These are phyloP conservation scores for Choristoneura rosaceana DNA, from an alignment of 2,888 invertebrate species.

Conservation along the genomic window DNA sequence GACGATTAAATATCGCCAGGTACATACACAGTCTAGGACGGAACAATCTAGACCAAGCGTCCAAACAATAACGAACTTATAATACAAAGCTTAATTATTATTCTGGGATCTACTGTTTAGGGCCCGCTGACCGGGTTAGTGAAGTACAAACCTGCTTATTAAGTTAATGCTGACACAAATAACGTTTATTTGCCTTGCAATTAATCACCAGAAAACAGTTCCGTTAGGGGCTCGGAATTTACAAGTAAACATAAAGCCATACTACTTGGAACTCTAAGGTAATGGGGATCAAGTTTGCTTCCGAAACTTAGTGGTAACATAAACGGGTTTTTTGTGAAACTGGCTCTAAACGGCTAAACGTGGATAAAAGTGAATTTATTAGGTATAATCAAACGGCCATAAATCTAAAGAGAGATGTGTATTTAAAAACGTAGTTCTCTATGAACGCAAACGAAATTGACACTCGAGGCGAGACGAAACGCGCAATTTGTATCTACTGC, in stretches of 20 bases:
- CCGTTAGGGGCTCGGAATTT: constrained; percentile 8
- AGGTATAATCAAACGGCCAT: constrained; percentile 8
- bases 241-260: not conserved
- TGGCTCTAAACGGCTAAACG: not conserved
- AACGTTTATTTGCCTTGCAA: constrained; percentile 27
- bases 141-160: constrained; percentile 6
- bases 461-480: not conserved
- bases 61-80: constrained; percentile 32
- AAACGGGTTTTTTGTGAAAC: constrained; percentile 7
- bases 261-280: not conserved
- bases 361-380: constrained; percentile 17
- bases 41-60: constrained; percentile 25
- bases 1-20: not conserved
- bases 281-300: not conserved
- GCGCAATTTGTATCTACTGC: not conserved
- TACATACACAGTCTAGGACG: constrained; percentile 14
- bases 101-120: constrained; percentile 14
- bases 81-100: constrained; percentile 39
- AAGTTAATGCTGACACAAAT: constrained; percentile 28
- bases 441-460: not conserved
- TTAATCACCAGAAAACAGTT: constrained; percentile 16
- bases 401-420: not conserved
- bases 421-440: not conserved
- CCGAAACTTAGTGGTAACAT: not conserved
- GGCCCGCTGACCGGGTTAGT: constrained; percentile 34